Percentiles rank a stretch among this genome's conserved stretches.
These are phyloP conservation scores for Pomacea maculata DNA, from an alignment of 1,140 invertebrate species.

Conservation along the genomic window DNA sequence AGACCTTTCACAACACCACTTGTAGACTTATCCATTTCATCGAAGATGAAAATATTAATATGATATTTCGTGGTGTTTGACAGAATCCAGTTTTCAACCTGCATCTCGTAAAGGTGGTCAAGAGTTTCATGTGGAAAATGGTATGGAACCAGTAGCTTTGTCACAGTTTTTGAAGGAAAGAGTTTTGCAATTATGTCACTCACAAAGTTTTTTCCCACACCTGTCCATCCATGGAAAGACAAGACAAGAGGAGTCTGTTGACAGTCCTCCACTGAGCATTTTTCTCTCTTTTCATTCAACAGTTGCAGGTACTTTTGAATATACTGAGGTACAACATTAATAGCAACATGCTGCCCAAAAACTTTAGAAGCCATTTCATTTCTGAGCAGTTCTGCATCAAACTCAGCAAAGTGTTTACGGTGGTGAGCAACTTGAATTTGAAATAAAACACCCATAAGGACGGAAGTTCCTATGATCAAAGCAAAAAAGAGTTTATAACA, in stretches of 20 bases:
- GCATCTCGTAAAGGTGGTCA: constrained; percentile 33
- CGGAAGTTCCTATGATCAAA: not conserved
- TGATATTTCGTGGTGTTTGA: constrained; percentile 47
- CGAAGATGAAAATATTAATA: constrained; percentile 55
- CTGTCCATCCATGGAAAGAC: constrained; percentile 61
- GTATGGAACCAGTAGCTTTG: constrained; percentile 44
- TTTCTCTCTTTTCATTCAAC: not conserved
- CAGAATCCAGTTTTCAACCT: constrained; percentile 43
- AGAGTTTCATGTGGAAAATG: constrained; percentile 45
- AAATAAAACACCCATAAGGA: not conserved
- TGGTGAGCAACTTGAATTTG: constrained; percentile 5
- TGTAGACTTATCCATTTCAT: constrained; percentile 58
- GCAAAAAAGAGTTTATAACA: not conserved
- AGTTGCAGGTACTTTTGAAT: constrained; percentile 29
- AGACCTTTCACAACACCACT: constrained; percentile 42
- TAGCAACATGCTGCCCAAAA: constrained; percentile 59
- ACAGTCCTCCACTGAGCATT: constrained; percentile 7
- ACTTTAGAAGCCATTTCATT: constrained; percentile 47
- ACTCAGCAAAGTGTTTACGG: constrained; percentile 5
- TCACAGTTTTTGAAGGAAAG: constrained; percentile 36
- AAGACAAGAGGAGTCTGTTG: constrained; percentile 37
- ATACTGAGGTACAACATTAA: constrained; percentile 33
- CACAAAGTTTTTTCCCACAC: constrained; percentile 58
- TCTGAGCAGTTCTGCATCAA: constrained; percentile 36
- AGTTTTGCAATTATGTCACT: constrained; percentile 46